Evolutionary conservation across 2,888 invertebrate genomes (phyloP).

Genomic region (Trichogramma evanescens): DNA sequence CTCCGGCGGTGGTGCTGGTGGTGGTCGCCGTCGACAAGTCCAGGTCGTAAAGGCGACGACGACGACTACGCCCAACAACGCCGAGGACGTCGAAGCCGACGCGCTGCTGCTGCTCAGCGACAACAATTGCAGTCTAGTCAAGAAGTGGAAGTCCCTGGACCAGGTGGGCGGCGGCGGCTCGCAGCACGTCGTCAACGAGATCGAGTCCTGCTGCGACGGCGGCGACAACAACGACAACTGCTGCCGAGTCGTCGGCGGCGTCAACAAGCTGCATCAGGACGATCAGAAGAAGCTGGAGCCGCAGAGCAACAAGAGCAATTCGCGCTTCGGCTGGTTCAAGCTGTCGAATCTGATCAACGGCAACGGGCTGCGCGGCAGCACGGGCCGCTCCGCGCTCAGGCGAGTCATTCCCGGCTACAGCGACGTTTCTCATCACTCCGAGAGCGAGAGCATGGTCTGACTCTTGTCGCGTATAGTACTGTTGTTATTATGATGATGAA

Average conservation of each 20-base stretch:
- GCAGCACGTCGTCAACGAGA: neutral
- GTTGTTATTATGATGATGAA: too few relatives aligned
- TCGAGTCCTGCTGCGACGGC: neutral
- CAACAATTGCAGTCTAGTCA: conserved; percentile 41
- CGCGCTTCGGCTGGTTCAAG: conserved; percentile 47
- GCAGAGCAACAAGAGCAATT: conserved; percentile 38
- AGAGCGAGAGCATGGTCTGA: conserved; percentile 57
- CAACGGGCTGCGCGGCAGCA: conserved; percentile 62
- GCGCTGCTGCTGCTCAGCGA: conserved; percentile 47
- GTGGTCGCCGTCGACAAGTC: neutral
- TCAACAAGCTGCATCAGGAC: conserved; percentile 54
- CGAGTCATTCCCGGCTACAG: conserved; percentile 53
- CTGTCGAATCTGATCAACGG: conserved; percentile 69
- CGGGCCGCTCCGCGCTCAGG: conserved; percentile 49
- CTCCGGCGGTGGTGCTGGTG: conserved; percentile 21
- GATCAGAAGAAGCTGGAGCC: conserved; percentile 60
- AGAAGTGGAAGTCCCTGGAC: conserved; percentile 75
- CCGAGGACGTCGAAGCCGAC: conserved; percentile 43
- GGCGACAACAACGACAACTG: conserved; percentile 1
- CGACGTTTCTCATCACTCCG: conserved; percentile 46
- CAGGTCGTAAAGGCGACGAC: neutral
- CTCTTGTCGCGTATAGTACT: neutral
- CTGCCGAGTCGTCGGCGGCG: conserved; percentile 31
- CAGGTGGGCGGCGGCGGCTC: conserved; percentile 30
- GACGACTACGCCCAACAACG: conserved; percentile 5